Conservation (phyloP, 2,113 vertebrate genomes). For the Turdus rufiventris region DNA sequence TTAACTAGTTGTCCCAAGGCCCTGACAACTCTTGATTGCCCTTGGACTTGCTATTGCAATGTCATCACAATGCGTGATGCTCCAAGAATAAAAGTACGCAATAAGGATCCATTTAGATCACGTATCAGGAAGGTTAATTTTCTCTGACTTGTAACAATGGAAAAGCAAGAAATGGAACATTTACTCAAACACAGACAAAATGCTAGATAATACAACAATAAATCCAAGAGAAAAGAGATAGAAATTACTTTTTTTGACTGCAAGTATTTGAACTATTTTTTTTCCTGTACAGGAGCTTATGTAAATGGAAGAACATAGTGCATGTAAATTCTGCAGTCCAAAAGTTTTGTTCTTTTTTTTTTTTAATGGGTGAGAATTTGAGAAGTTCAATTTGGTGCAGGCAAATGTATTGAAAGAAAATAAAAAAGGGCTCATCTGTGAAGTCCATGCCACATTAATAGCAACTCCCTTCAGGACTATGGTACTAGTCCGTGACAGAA, state of each 20-base stretch:
- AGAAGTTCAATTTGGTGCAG: background rate
- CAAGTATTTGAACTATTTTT: background rate
- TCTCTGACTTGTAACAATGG: constrained; percentile 1
- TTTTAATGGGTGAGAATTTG: background rate
- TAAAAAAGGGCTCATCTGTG: background rate
- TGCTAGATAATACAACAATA: background rate
- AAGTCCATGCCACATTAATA: background rate
- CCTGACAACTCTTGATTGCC: background rate
- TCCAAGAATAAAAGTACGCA: constrained; percentile 24
- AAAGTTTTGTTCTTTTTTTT: background rate
- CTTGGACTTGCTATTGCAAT: background rate
- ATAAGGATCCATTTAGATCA: constrained; percentile 8
- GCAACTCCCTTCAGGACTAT: background rate
- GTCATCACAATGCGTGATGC: background rate
- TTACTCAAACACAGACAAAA: background rate
- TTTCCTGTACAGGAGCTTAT: background rate
- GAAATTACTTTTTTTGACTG: background rate
- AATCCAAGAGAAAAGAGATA: background rate
- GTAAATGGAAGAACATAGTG: background rate
- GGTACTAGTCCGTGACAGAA: background rate
- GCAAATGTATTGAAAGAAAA: background rate
- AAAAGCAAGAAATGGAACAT: constrained; percentile 23
- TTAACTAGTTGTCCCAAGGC: background rate
- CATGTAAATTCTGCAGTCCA: background rate
- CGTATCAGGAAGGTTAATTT: background rate